Evolutionary conservation across 2,797 vertebrate genomes (phyloP).

Genomic region (Echiichthys vipera): DNA sequence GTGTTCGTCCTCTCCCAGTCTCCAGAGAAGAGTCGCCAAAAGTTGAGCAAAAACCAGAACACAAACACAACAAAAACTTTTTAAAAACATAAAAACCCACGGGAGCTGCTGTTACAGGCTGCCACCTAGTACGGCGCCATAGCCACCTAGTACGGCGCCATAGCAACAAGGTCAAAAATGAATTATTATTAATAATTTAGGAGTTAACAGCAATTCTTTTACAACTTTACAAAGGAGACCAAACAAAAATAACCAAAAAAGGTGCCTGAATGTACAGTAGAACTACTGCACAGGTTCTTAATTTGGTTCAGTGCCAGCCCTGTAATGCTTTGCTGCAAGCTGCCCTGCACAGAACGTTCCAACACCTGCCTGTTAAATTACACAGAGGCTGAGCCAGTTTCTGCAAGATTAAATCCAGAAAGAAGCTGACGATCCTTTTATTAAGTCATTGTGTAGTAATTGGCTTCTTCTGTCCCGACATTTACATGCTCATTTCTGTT

Average conservation of each 20-base stretch:
- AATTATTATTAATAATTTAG: too few species aligned
- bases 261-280: neutral
- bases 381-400: neutral
- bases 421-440: conserved; percentile 6
- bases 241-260: neutral
- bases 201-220: neutral
- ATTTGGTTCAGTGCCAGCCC: neutral
- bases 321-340: neutral
- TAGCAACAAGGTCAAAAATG: too few species aligned
- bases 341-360: neutral
- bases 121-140: too few species aligned
- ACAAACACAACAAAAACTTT: too few species aligned
- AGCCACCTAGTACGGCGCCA: too few species aligned
- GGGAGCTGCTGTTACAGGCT: too few species aligned
- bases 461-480: neutral
- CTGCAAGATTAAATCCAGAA: conserved; percentile 14
- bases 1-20: too few species aligned
- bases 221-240: neutral
- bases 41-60: too few species aligned
- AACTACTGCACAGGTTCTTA: too few species aligned
- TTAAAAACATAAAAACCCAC: too few species aligned
- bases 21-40: too few species aligned
- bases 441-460: conserved; percentile 19
- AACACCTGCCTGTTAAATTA: conserved; percentile 26
- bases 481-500: neutral